phyloP scores from a whole-genome alignment of 1,140 invertebrate species.

The Nasonia vitripennis region DNA sequence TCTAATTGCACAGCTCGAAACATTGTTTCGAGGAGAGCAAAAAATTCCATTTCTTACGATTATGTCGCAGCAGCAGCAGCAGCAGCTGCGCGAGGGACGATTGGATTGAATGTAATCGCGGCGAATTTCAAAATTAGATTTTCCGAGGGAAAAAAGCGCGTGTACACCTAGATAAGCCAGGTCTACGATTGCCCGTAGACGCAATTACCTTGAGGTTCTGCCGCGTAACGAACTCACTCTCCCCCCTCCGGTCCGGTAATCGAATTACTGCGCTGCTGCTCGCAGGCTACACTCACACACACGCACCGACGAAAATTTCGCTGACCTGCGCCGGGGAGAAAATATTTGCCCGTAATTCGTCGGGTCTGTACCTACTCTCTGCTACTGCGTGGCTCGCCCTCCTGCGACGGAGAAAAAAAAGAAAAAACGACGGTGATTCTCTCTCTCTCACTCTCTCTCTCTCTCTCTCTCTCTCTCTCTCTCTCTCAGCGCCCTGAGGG shows the following conservation, averaged over 20 bases:
- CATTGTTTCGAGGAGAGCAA: too few species aligned
- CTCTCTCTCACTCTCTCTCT: too few species aligned
- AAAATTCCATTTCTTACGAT: too few species aligned
- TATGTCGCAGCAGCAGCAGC: too few species aligned
- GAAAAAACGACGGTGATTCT: background rate
- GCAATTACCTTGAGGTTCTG: background rate
- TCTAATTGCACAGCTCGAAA: too few species aligned
- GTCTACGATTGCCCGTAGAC: background rate
- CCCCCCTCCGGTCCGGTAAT: background rate
- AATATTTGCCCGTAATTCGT: background rate
- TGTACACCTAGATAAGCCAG: background rate
- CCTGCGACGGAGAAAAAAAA: background rate
- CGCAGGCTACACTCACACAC: background rate
- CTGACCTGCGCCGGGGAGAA: background rate
- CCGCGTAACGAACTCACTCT: background rate
- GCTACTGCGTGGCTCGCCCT: background rate
- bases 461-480: too few species aligned
- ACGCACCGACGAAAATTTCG: background rate
- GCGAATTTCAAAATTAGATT: background rate
- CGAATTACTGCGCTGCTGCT: slow-evolving; percentile 5
- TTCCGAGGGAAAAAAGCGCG: background rate
- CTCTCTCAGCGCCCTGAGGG: background rate
- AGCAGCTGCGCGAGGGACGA: too few species aligned
- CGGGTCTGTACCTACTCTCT: background rate
- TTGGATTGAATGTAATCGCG: too few species aligned